Evolutionary conservation across 1,140 invertebrate genomes (phyloP), one percentile per base, ranked within the genome.

Genomic region (Reticulitermes speratus): DNA sequence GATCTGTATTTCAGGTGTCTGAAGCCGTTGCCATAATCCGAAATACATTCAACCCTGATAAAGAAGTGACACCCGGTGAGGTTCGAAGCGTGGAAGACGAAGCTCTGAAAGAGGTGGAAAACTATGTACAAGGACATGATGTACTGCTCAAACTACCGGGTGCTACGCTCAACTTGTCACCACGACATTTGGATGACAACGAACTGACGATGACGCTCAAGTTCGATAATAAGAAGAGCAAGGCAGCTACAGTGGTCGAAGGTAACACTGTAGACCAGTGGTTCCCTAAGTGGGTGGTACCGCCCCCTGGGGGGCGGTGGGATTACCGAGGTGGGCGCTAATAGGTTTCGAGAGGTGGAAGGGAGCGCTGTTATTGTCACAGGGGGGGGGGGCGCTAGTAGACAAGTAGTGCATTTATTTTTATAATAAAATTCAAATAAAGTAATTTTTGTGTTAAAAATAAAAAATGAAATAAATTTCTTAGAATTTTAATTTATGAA

Each of bases 111-210:
- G 93, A 91, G 86, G 90, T 96, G 44, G 93, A 96, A 89, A 92
- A 92, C 88, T 96, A 95, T 89, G 92, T 97, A 86, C 92, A 94
- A 87, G 94, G 93, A 87, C 96, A 97, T 90, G 96, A 97, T 90
- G 94, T 96, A 44, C 94, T 94, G 88, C 95, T 96, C 91, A 94
- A 94, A 89, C 90, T 96, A 86, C 96, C 96, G 65, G 86, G 87
- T 65, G 92, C 94, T 83, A 93, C 93, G 89, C 93, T 97, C 86
- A 96, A 95, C 88, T 92, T 97, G 86, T 96, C 94, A 89, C 94
- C 96, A 23, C 93, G 95, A 88, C 95, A 96, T 90, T 91, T 96
- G 86, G 95, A 95, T 87, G 92, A 94, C 82, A 95, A 96, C 88
- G 94, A 96, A 89, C 89, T 96, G 81, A 94, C 93, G 89, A 92